These are phyloP conservation scores for Lordiphosa mommai DNA, from an alignment of 1,140 invertebrate species.

Conservation along the genomic window DNA sequence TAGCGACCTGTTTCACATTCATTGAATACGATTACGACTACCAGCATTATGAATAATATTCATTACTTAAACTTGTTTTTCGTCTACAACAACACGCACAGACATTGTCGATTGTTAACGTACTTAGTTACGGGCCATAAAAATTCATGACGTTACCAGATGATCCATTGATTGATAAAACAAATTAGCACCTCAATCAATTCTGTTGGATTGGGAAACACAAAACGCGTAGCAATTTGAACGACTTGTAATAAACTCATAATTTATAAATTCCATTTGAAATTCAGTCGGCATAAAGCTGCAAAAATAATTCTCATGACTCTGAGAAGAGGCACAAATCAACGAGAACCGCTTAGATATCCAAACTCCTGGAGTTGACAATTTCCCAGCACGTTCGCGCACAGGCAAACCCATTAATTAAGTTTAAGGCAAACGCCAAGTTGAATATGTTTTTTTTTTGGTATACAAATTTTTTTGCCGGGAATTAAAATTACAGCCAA, in stretches of 20 bases:
- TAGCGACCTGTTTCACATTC: no score
- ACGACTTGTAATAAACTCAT: constrained; percentile 47
- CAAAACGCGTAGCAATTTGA: constrained; percentile 12
- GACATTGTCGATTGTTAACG: neutral
- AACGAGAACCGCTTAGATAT: constrained; percentile 13
- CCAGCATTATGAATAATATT: no score
- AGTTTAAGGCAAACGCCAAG: constrained; percentile 17
- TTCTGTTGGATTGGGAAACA: neutral
- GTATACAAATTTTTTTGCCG: constrained; percentile 18
- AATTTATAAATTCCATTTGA: constrained; percentile 52
- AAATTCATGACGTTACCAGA: constrained; percentile 15
- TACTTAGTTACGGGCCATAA: constrained; percentile 1
- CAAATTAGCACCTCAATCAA: constrained; percentile 29
- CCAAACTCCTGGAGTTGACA: constrained; percentile 5
- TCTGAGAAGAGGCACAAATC: constrained; percentile 33
- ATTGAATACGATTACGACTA: no score
- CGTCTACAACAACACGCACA: no score
- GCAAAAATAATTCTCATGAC: constrained; percentile 57
- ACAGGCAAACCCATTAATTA: constrained; percentile 48
- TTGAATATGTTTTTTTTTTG: neutral
- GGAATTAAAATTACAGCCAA: constrained; percentile 53
- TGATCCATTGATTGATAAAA: constrained; percentile 26
- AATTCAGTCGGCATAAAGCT: constrained; percentile 44
- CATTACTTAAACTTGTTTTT: no score
- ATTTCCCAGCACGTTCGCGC: constrained; percentile 52